phyloP scores from a whole-genome alignment of 2,797 vertebrate species.

The Sebastes flavidus region DNA sequence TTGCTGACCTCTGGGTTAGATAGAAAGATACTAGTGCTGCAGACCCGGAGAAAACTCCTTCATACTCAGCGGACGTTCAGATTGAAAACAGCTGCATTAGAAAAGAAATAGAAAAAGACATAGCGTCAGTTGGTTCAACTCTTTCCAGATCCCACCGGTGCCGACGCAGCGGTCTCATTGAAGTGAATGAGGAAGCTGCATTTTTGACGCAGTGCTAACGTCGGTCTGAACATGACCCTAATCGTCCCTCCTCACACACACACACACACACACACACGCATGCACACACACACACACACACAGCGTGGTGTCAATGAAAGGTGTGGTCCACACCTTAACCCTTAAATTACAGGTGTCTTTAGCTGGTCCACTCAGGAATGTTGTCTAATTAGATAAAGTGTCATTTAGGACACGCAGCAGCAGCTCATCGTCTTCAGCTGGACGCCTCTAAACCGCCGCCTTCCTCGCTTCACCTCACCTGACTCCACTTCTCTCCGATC shows the following conservation, averaged over 20 bases:
- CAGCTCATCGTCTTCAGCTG: background rate
- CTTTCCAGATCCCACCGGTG: background rate
- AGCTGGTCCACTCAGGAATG: background rate
- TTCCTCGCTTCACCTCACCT: background rate
- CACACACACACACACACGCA: no score
- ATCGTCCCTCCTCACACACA: background rate
- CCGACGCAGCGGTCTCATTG: background rate
- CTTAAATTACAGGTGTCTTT: slow-evolving; percentile 42
- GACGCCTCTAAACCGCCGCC: background rate
- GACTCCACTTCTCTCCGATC: background rate
- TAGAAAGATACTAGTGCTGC: no score
- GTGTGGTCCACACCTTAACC: background rate
- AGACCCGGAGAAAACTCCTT: no score
- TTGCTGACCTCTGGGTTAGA: no score
- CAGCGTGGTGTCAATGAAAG: slow-evolving; percentile 2
- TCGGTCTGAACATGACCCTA: background rate
- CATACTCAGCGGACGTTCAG: background rate
- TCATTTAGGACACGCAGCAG: background rate
- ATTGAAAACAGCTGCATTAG: background rate
- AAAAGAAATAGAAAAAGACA: no score
- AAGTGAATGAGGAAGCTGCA: background rate
- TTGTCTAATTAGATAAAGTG: slow-evolving; percentile 28
- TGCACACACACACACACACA: background rate
- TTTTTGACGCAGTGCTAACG: background rate
- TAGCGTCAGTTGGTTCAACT: background rate